phyloP scores from a whole-genome alignment of 2,113 vertebrate genomes.

The Hippocampus zosterae region DNA sequence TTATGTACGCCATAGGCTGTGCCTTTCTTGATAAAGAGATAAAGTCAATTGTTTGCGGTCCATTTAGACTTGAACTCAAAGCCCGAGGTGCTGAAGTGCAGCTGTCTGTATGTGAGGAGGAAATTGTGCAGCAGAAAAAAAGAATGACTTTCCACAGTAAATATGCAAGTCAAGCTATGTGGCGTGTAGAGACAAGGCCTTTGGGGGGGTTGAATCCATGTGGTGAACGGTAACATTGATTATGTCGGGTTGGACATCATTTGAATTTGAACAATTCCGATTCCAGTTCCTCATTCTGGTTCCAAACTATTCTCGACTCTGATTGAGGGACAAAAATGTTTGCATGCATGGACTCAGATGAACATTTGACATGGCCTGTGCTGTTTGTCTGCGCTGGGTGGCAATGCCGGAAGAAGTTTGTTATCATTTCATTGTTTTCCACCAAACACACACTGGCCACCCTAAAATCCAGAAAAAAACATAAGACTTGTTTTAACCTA shows the following conservation, averaged over 20 bases:
- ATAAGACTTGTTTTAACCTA: too few species aligned
- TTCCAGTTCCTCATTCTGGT: too few species aligned
- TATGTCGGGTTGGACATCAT: neutral
- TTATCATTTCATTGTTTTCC: too few species aligned
- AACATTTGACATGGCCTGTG: too few species aligned
- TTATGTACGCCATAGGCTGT: constrained; percentile 11
- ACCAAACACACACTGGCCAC: too few species aligned
- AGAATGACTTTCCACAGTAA: constrained; percentile 20
- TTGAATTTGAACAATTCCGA: too few species aligned
- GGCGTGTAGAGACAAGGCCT: constrained; percentile 40
- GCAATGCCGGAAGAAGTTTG: too few species aligned
- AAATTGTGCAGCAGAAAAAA: constrained; percentile 9
- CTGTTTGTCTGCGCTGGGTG: too few species aligned
- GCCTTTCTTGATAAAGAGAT: constrained; percentile 11
- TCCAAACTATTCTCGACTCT: too few species aligned
- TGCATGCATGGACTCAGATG: too few species aligned
- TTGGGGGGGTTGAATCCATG: constrained; percentile 1
- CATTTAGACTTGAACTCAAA: constrained; percentile 32
- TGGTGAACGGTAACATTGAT: constrained; percentile 19
- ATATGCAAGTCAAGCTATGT: constrained; percentile 29
- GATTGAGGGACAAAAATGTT: too few species aligned
- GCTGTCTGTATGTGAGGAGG: constrained; percentile 33
- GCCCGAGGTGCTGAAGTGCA: constrained; percentile 36
- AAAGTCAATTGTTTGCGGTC: constrained; percentile 34
- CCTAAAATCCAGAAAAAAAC: too few species aligned